phyloP scores from a whole-genome alignment of 2,797 vertebrate genomes.

The Dendrocincla tyrannina region DNA sequence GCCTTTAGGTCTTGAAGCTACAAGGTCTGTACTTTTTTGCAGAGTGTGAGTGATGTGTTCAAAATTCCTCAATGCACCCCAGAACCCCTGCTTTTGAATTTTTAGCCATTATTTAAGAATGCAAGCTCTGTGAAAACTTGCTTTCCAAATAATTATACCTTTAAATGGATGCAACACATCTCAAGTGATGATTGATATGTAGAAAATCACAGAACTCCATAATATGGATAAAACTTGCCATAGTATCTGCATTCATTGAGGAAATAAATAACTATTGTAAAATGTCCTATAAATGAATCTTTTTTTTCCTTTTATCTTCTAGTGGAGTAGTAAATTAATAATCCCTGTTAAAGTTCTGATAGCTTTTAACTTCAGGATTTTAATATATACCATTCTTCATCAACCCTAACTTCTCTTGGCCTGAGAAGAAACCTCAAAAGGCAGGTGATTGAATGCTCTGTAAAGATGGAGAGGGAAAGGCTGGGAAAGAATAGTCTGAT shows the following conservation, averaged over 20 bases:
- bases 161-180: background rate
- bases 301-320: background rate
- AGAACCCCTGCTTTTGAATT: background rate
- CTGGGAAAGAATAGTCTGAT: background rate
- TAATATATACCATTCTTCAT: background rate
- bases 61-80: background rate
- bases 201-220: background rate
- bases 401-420: background rate
- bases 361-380: background rate
- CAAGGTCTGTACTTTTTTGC: background rate
- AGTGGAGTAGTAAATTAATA: background rate
- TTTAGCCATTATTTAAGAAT: background rate
- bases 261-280: background rate
- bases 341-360: background rate
- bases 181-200: background rate
- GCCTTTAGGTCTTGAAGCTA: background rate
- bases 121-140: background rate
- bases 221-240: background rate
- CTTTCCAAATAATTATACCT: background rate
- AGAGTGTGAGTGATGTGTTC: rapidly evolving
- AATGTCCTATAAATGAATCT: background rate
- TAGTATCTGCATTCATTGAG: background rate
- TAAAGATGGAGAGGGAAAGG: background rate
- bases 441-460: background rate
- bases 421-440: background rate